These are phyloP conservation scores for Chionis minor DNA, from an alignment of 2,113 vertebrate genomes.

Conservation along the genomic window DNA sequence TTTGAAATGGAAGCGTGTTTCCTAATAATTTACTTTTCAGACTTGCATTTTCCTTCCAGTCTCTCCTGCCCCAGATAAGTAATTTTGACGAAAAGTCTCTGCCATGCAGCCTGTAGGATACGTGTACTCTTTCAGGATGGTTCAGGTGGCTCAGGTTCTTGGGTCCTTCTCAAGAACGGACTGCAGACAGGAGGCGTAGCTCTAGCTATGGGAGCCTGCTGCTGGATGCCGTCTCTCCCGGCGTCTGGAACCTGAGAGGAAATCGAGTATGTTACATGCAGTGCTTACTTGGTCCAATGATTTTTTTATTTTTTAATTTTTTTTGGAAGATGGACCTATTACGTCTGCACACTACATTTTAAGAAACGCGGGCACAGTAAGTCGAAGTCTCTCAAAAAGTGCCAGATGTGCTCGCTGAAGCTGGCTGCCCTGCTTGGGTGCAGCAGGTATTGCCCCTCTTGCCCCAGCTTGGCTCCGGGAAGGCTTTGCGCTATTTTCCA, in stretches of 20 bases:
- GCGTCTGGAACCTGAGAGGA: neutral
- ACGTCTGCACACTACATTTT: neutral
- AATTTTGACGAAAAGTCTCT: neutral
- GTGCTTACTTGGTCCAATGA: neutral
- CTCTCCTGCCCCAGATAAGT: neutral
- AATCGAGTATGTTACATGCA: accelerated
- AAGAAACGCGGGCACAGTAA: neutral
- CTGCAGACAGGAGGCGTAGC: neutral
- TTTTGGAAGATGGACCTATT: neutral
- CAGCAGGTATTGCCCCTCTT: neutral
- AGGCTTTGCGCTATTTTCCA: neutral
- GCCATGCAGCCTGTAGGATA: neutral
- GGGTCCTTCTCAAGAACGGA: neutral
- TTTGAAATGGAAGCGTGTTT: neutral
- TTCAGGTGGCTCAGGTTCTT: neutral
- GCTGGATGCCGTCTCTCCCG: neutral
- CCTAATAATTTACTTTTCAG: conserved; percentile 21
- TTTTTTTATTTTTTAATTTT: neutral
- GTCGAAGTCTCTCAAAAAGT: neutral
- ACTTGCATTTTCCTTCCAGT: neutral
- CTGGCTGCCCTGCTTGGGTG: neutral
- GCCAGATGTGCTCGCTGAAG: neutral
- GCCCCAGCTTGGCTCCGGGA: neutral
- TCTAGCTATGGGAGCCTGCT: neutral
- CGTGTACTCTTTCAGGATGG: neutral